Percentiles rank a stretch among this genome's conserved stretches.
phyloP scores from a whole-genome alignment of 2,797 vertebrate species.

The Clarias fuscus region DNA sequence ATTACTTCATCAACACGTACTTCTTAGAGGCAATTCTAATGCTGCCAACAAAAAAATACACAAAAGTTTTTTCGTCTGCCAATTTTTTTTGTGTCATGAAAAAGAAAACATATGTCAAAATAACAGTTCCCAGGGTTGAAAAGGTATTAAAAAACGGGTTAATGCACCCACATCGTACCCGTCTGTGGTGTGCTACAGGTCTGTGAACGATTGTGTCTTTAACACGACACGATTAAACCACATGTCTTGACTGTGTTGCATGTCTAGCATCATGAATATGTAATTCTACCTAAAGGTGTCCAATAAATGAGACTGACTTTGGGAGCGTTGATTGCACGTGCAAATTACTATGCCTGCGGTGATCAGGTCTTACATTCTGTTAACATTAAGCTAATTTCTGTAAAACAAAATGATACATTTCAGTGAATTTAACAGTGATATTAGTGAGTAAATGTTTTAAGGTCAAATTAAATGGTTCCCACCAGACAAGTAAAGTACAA shows the following conservation, averaged over 20 bases:
- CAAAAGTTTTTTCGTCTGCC: background rate
- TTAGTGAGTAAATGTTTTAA: background rate
- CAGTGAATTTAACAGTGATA: background rate
- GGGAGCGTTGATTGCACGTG: background rate
- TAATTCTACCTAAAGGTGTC: background rate
- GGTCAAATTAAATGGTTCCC: background rate
- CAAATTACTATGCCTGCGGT: background rate
- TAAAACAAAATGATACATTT: background rate
- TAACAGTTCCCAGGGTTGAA: background rate
- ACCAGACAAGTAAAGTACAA: background rate
- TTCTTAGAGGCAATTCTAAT: background rate
- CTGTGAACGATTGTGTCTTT: background rate
- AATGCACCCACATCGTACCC: too few relatives aligned
- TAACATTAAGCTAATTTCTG: background rate
- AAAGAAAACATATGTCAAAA: background rate
- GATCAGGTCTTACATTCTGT: background rate
- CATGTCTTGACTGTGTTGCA: background rate
- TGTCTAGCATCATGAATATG: background rate
- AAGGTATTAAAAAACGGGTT: background rate
- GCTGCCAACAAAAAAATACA: background rate
- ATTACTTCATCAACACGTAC: background rate
- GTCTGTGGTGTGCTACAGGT: background rate
- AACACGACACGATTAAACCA: background rate
- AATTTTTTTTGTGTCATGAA: background rate
- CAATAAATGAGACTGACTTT: background rate